Percentiles rank a stretch among this genome's conserved stretches.
These are phyloP conservation scores for Lagodon rhomboides DNA, from an alignment of 2,797 vertebrate species.

Conservation along the genomic window DNA sequence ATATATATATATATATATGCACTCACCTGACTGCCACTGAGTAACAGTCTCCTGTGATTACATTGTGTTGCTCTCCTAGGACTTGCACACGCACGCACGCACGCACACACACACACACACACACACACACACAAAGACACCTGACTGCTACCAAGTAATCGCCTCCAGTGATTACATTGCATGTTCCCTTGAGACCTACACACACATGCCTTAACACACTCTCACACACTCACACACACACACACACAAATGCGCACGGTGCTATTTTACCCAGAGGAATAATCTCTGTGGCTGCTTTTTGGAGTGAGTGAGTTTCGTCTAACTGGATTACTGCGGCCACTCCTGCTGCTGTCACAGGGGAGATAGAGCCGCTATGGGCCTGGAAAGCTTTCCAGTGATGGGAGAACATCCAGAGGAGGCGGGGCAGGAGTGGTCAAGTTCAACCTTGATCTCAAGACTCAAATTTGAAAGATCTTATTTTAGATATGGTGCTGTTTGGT, in stretches of 20 bases:
- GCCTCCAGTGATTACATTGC: conserved; percentile 73
- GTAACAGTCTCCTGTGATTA: conserved; percentile 66
- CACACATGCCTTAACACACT: conserved; percentile 17
- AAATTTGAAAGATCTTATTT: conserved; percentile 65
- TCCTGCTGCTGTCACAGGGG: conserved; percentile 62
- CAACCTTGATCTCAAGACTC: conserved; percentile 40
- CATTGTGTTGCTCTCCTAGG: conserved; percentile 59
- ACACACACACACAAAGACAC: conserved; percentile 42
- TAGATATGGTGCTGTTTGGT: conserved; percentile 40
- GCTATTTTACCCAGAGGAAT: conserved; percentile 73
- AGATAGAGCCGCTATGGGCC: conserved; percentile 50
- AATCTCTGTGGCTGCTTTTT: conserved; percentile 71
- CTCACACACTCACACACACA: conserved; percentile 20
- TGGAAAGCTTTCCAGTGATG: conserved; percentile 44
- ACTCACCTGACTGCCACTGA: conserved; percentile 38
- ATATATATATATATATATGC: background rate
- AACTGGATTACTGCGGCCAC: conserved; percentile 74
- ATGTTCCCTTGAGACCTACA: conserved; percentile 53
- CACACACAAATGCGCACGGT: conserved; percentile 15
- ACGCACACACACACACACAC: conserved; percentile 36
- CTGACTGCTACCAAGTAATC: conserved; percentile 68
- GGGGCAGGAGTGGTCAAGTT: conserved; percentile 7
- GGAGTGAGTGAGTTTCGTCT: conserved; percentile 67
- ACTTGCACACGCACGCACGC: conserved; percentile 18
- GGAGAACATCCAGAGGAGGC: conserved; percentile 32